Evolutionary conservation across 2,888 invertebrate species (phyloP).

Genomic region (Ectemnius cavifrons): DNA sequence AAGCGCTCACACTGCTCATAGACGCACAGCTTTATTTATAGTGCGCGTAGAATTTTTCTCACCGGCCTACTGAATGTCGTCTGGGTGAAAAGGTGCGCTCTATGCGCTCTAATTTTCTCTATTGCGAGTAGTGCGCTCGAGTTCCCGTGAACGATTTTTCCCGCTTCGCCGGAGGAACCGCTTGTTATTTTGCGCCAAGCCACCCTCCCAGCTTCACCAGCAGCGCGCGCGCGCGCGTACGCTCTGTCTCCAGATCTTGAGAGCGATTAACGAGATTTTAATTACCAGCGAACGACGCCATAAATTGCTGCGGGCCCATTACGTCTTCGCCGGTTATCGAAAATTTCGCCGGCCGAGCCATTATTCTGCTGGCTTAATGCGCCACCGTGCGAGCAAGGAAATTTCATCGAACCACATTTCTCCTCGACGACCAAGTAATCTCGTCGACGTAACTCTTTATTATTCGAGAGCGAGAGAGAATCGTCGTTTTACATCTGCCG

Average conservation of each 20-base stretch:
- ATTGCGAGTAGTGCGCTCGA: no score
- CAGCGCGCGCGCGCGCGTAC: not conserved
- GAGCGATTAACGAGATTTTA: constrained; percentile 66
- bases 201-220: not conserved
- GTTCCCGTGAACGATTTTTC: constrained; percentile 7
- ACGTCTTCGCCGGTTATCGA: constrained; percentile 41
- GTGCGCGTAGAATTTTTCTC: no score
- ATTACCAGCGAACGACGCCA: constrained; percentile 60
- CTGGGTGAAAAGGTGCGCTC: no score
- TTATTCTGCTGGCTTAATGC: constrained; percentile 35
- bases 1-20: no score
- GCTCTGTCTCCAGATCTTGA: not conserved
- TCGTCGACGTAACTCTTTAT: not conserved
- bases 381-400: constrained; percentile 11
- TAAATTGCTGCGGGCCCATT: constrained; percentile 52
- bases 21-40: no score
- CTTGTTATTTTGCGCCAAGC: not conserved
- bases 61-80: no score
- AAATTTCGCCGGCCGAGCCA: constrained; percentile 40
- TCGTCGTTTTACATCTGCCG: no score
- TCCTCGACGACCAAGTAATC: not conserved
- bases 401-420: not conserved
- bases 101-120: no score
- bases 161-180: constrained; percentile 3
- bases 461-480: no score